phyloP scores from a whole-genome alignment of 2,797 vertebrate genomes.

The Macropus fuliginosus region DNA sequence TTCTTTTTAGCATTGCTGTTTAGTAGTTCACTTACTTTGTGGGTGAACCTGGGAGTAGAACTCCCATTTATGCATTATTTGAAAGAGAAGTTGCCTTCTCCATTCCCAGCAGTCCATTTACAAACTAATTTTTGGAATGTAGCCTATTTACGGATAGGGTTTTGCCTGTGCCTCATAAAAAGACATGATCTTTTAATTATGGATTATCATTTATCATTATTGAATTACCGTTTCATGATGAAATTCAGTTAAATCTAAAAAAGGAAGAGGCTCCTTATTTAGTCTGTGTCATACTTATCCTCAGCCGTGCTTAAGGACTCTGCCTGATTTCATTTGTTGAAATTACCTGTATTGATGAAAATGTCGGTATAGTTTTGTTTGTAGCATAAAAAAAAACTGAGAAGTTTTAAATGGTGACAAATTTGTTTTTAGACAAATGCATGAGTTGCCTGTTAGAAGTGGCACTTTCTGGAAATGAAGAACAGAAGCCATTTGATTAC shows the following conservation, averaged over 20 bases:
- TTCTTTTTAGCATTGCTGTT: slow-evolving; percentile 32
- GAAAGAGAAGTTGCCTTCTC: slow-evolving; percentile 50
- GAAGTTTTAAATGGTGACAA: slow-evolving; percentile 54
- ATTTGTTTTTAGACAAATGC: slow-evolving; percentile 88
- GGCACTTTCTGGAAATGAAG: slow-evolving; percentile 95
- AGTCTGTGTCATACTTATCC: neutral
- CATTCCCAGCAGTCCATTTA: neutral
- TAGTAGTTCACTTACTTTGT: slow-evolving; percentile 43
- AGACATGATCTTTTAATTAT: slow-evolving; percentile 19
- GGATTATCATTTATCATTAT: slow-evolving; percentile 18
- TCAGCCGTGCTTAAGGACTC: neutral
- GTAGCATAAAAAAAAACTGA: slow-evolving; percentile 47
- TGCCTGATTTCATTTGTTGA: slow-evolving; percentile 37
- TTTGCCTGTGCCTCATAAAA: neutral
- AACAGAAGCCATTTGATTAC: slow-evolving; percentile 97
- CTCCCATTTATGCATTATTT: slow-evolving; percentile 42
- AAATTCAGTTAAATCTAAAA: slow-evolving; percentile 45
- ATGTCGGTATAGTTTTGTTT: slow-evolving; percentile 49
- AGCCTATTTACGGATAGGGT: neutral
- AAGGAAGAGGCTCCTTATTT: slow-evolving; percentile 21
- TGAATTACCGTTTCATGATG: slow-evolving; percentile 38
- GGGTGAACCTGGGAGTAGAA: slow-evolving; percentile 5
- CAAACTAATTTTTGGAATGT: neutral
- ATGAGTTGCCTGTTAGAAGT: slow-evolving; percentile 96
- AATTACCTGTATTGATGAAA: slow-evolving; percentile 44